Base-by-base conservation (phyloP, 1,140 invertebrate genomes). In the Drosophila sturtevanti region DNA sequence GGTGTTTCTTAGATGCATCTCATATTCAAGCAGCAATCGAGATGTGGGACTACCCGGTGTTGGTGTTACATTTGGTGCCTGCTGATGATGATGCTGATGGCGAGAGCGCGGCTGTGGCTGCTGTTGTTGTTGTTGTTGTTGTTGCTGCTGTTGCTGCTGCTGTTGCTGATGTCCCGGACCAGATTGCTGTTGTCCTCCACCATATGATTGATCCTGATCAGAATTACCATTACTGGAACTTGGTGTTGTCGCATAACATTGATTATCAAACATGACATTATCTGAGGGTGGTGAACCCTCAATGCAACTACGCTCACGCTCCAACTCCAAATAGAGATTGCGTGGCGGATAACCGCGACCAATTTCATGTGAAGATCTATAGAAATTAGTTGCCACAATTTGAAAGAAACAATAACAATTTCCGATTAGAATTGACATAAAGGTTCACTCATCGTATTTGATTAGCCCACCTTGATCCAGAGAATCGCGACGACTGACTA, bases 1-100 rank as follows among this genome's bases (percentile, higher is more conserved):
- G 1, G 97, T 98, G 92, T 98, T 98, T 55, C 98, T 93, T 44
- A 98, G 94, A 92, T 98, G 97, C 95, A 98, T 97, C 93, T 99
- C 98, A 92, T 99, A 98, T 93, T 98, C 97, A 60, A 98, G 94
- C 4, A 98, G 93, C 0, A 98, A 93, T 35, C 97, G 93, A 62
- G 96, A 97, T 10, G 97, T 98, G 9, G 97, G 97, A 12, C 97
- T 97, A 18, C 96, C 96, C 1, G 97, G 96, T 0, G 96, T 96
- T 9, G 96, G 96, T 3, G 94, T 95, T 4, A 93, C 93, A 85
- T 93, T 94, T 1, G 93, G 93, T 44, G 93, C 93, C 56, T 93
- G 93, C 61, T 84, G 87, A 77, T 91, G 82, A 75, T 87, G 82
- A 65, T 91, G 90, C 58, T 79, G 81, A 52, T 89, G 89, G 6